Percentiles rank a stretch among this genome's conserved stretches.
Conservation (phyloP, 2,113 vertebrate species). For the Connochaetes taurinus region DNA sequence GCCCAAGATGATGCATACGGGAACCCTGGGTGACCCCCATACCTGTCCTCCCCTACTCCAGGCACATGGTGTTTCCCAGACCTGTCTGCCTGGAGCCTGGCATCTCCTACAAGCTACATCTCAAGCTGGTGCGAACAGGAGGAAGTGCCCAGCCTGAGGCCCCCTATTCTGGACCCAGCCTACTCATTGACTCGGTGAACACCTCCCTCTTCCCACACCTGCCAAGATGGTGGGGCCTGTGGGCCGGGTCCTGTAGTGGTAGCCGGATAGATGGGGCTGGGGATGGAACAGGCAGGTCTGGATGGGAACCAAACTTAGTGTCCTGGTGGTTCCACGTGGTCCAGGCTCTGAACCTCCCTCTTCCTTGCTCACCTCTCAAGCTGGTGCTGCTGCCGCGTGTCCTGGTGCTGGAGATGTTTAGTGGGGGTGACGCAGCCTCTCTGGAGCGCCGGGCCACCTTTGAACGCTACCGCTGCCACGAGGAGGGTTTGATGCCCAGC, state of each 20-base stretch:
- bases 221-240: neutral
- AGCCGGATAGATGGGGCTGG: neutral
- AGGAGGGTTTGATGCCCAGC: constrained; percentile 81
- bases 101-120: constrained; percentile 85
- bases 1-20: neutral
- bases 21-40: neutral
- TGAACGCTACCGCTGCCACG: constrained; percentile 90
- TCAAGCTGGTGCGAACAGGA: constrained; percentile 87
- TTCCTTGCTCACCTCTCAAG: constrained; percentile 69
- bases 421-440: constrained; percentile 83
- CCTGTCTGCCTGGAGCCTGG: constrained; percentile 92
- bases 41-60: constrained; percentile 45
- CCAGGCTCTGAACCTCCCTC: neutral
- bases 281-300: neutral
- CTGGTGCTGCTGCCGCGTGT: constrained; percentile 90
- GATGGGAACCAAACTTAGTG: neutral
- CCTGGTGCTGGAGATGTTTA: constrained; percentile 93
- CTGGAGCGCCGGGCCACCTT: constrained; percentile 85
- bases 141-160: constrained; percentile 68
- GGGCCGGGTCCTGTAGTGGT: neutral
- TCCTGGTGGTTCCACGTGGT: neutral
- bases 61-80: constrained; percentile 84
- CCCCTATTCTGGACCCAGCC: constrained; percentile 75
- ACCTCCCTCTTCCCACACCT: neutral
- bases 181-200: constrained; percentile 94